Base-by-base conservation (phyloP, 2,888 invertebrate genomes). In the Rosalia funebris region DNA sequence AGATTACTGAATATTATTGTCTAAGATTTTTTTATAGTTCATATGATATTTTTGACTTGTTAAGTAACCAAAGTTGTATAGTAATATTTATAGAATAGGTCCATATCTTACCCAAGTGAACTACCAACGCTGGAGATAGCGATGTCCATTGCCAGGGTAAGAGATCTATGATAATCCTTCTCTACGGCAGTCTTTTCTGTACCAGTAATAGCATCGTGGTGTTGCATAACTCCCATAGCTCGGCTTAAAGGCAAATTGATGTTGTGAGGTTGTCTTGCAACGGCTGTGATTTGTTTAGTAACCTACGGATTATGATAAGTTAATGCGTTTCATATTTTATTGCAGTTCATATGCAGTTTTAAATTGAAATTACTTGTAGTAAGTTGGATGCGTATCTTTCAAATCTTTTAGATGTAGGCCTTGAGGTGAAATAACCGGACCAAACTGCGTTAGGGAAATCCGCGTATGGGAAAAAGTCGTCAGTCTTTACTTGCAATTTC, bases 201-300 rank as follows among this genome's bases (percentile, higher is more conserved):
- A 1, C 93, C 93, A 0, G 93, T 92, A 1, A 96, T 88, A 9
- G 86, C 93, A 77, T 96, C 95, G 76, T 97, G 96, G 76, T 96
- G 96, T 77, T 96, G 96, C 89, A 92, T 89, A 1, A 91, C 82
- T 2, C 91, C 92, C 88, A 92, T 89, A 0, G 88, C 88, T 66
- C 34, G 53, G n/a, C 34, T 53, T 16, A 53, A 12, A n/a, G 1
- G 16, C 5, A 31, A 3, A 10, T 53, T 60, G n/a, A 56, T 83
- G 4, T 84, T 83, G 46, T 76, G 70, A 4, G 85, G 84, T 50
- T 83, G 79, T 15, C 84, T 66, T 1, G 82, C 78, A 14, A 90
- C 63, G 0, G 87, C 84, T 55, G 87, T 85, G 0, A 93, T 73
- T 69, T 92, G 92, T 73, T 93, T 93, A 41, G 86, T 85, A 25